These are phyloP conservation scores for Rhynchonycteris naso DNA, from an alignment of 2,797 vertebrate genomes.

Conservation along the genomic window DNA sequence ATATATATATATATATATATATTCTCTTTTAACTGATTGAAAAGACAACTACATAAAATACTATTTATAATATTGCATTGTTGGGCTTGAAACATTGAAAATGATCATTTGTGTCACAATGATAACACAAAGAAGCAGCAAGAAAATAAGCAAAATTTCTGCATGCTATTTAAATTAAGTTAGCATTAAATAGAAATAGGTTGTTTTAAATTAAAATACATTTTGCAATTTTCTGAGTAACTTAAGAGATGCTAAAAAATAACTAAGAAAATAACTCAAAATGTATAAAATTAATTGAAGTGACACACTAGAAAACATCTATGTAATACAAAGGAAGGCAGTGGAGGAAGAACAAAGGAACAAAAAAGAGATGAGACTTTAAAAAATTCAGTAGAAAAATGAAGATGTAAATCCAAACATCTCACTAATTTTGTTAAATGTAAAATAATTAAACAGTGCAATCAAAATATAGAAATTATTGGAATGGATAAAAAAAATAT, in stretches of 20 bases:
- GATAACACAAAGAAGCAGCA: background rate
- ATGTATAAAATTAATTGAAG: background rate
- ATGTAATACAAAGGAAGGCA: background rate
- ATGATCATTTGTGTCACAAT: background rate
- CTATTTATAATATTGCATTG: background rate
- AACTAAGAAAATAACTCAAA: background rate
- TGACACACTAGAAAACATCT: background rate
- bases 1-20: background rate
- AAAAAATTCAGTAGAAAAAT: background rate
- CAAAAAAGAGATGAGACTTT: background rate
- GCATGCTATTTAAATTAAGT: background rate
- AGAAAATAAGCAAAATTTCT: background rate
- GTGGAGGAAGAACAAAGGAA: background rate
- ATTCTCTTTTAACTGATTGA: background rate
- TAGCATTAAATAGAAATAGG: background rate
- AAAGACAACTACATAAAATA: background rate
- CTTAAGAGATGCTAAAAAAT: background rate
- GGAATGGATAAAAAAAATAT: background rate
- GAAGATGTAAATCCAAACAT: background rate
- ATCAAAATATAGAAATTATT: background rate
- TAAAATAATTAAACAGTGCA: background rate
- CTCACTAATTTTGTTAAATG: background rate
- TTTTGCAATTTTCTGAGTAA: background rate
- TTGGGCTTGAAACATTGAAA: background rate
- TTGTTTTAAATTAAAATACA: background rate